These are phyloP conservation scores for Ploceus nigricollis DNA, from an alignment of 2,113 vertebrate genomes.

Conservation along the genomic window DNA sequence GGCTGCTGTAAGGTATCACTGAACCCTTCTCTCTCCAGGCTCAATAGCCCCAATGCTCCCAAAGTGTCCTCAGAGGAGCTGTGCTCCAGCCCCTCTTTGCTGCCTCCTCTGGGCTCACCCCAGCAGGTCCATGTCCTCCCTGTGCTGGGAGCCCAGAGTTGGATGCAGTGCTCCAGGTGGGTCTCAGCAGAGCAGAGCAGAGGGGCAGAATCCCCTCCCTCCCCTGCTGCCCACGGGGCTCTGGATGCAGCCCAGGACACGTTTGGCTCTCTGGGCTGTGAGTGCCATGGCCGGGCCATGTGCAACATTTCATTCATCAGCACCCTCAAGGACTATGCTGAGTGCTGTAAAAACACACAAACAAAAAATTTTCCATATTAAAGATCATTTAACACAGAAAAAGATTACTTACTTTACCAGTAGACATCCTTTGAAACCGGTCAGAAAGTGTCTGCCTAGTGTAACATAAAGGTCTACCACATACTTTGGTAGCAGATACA, in stretches of 20 bases:
- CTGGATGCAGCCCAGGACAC: not conserved
- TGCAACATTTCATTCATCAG: not conserved
- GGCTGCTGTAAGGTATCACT: no score
- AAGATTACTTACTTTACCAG: not conserved
- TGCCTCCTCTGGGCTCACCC: rapidly evolving
- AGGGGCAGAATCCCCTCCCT: not conserved
- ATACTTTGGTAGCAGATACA: not conserved
- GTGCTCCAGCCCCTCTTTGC: not conserved
- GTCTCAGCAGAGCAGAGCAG: not conserved
- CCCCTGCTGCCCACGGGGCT: not conserved
- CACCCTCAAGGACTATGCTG: not conserved
- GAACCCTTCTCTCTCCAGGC: not conserved
- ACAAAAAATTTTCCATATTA: not conserved
- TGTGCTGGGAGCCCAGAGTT: rapidly evolving
- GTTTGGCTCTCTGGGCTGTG: no score
- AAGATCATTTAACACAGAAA: not conserved
- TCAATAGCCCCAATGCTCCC: not conserved
- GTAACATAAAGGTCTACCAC: not conserved
- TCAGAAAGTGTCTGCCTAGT: not conserved
- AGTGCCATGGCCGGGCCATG: rapidly evolving
- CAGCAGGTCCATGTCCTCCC: rapidly evolving
- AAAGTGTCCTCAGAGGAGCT: not conserved
- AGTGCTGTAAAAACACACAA: not conserved
- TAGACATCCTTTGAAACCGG: not conserved
- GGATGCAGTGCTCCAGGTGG: not conserved